phyloP scores from a whole-genome alignment of 2,113 vertebrate species.

The Ancistrus triradiatus region DNA sequence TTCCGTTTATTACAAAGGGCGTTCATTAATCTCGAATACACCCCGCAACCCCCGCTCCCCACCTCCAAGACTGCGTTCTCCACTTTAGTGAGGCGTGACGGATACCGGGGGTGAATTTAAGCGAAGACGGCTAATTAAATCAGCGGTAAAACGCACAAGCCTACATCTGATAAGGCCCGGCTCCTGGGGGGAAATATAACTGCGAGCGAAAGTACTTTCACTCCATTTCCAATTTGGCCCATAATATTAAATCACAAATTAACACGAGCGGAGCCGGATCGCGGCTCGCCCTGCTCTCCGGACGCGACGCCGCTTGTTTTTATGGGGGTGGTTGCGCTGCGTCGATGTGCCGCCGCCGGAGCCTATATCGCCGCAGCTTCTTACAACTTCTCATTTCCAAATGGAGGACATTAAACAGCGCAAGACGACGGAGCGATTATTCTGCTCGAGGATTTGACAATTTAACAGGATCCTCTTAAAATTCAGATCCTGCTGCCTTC shows the following conservation, averaged over 20 bases:
- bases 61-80: slow-evolving; percentile 63
- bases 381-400: too few species aligned
- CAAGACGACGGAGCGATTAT: too few species aligned
- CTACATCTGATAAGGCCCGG: slow-evolving; percentile 57
- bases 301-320: slow-evolving; percentile 21
- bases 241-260: slow-evolving; percentile 47
- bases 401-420: too few species aligned
- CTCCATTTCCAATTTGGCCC: slow-evolving; percentile 42
- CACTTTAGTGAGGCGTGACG: slow-evolving; percentile 77
- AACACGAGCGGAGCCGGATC: slow-evolving; percentile 33
- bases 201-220: slow-evolving; percentile 27
- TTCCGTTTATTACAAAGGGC: slow-evolving; percentile 80
- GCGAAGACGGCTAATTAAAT: slow-evolving; percentile 82
- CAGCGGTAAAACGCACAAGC: slow-evolving; percentile 69
- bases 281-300: slow-evolving; percentile 16
- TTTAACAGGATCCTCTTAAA: too few species aligned
- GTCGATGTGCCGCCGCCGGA: too few species aligned
- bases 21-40: slow-evolving; percentile 83
- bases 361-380: neutral
- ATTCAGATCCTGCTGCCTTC: too few species aligned
- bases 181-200: slow-evolving; percentile 50
- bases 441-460: too few species aligned
- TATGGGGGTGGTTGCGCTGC: too few species aligned
- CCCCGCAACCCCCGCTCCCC: slow-evolving; percentile 34
- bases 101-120: slow-evolving; percentile 75